Evolutionary conservation across 2,888 invertebrate genomes (phyloP).

Genomic region (Epinotia ramella): DNA sequence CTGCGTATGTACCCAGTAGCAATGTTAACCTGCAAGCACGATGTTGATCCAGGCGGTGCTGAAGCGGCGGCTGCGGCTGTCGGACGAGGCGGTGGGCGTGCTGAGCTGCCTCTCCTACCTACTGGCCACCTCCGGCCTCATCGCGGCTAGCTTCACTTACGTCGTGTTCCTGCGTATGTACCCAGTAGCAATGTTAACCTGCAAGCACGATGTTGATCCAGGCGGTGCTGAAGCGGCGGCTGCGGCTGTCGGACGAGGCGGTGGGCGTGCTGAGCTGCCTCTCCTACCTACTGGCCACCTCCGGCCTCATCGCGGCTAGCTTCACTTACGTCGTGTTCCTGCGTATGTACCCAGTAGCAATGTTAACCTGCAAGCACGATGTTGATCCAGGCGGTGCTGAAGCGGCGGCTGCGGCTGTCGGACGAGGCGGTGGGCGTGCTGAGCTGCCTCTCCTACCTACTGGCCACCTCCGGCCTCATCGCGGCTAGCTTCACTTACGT

Average conservation of each 20-base stretch:
- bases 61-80: slow-evolving; percentile 67
- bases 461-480: too few species aligned
- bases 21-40: neutral
- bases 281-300: slow-evolving; percentile 69
- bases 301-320: slow-evolving; percentile 69
- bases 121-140: slow-evolving; percentile 71
- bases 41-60: slow-evolving; percentile 52
- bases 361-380: neutral
- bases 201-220: slow-evolving; percentile 44
- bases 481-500: too few species aligned
- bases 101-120: slow-evolving; percentile 72
- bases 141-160: slow-evolving; percentile 64
- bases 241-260: slow-evolving; percentile 70
- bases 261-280: slow-evolving; percentile 75
- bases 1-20: slow-evolving; percentile 60
- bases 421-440: too few species aligned
- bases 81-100: slow-evolving; percentile 75
- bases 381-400: slow-evolving; percentile 45
- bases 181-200: neutral
- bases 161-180: slow-evolving; percentile 72
- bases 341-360: slow-evolving; percentile 57
- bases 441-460: too few species aligned
- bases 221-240: slow-evolving; percentile 63
- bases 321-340: slow-evolving; percentile 69
- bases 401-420: too few species aligned